Evolutionary conservation across 2,797 vertebrate genomes (phyloP), one percentile per base, ranked within the genome.

Genomic region (Danio jaintianensis): DNA sequence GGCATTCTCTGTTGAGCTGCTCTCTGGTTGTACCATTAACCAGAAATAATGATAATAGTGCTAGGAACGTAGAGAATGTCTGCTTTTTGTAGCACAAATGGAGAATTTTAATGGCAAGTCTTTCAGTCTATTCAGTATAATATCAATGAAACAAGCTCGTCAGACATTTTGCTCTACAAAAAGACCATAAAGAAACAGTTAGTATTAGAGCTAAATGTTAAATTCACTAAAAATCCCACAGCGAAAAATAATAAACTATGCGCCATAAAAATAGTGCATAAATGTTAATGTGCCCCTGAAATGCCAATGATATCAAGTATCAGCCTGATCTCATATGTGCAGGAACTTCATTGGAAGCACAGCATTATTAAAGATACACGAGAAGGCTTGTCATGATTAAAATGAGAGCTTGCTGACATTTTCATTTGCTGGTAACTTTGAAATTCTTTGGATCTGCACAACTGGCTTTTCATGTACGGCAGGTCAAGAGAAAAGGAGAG

Each of bases 401-500:
- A 66, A 67, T 74, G 13, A 74, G 75, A 50, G 63, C 56, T 56
- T 62, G 40, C n/a, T 75, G 72, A 43, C 22, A 69, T 81, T 81
- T 81, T 55, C 16, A 53, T 53, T n/a, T 12, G 11, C 4, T 52
- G 63, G 10, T 50, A 40, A 47, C n/a, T 58, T 20, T 66, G 8
- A 47, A 81, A 59, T 59, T 58, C n/a, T 42, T 5, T 68, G 71
- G 48, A 20, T 56, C 29, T 59, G 47, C 66, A 63, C 64, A 76
- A 11, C 20, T 67, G 42, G 45, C 61, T 66, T 74, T 66, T 8
- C 16, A n/a, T 76, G 40, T 43, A 53, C 20, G 0, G 55, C 15
- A 74, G 69, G 70, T 74, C 78, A 80, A 40, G 18, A 61, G 64
- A 53, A 75, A 29, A 75, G n/a, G 5, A 67, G 13, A 68, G 53